Base-by-base conservation (phyloP, 2,113 vertebrate genomes). In the Scomber colias region DNA sequence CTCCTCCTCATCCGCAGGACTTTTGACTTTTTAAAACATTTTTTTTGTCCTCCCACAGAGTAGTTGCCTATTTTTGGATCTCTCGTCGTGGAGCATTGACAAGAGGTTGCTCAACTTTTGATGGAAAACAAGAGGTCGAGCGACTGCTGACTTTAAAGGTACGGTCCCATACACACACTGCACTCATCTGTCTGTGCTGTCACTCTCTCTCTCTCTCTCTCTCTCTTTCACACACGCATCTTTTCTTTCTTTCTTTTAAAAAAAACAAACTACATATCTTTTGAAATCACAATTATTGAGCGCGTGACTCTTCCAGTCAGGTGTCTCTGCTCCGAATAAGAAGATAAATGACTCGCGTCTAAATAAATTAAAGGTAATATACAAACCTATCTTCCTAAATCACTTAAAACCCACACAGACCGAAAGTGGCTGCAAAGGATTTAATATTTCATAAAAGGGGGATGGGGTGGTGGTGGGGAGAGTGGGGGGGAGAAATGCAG, bases 71-170 rank as follows among this genome's bases (percentile, higher is more conserved):
- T 87, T 90, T 91, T 82, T 87, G 94, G 91, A 93, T 92, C 93
- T 88, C 84, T 91, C 86, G 86, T 60, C 87, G 92, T 81, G 91
- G 92, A 90, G 89, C 90, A 85, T 83, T 79, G 85, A 88, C 84
- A 74, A 84, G 83, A 88, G 84, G 72, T 72, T 85, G 84, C 81
- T 91, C 85, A 93, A 95, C 94, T 95, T 94, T 95, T 93, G 92
- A 96, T 96, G 95, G 95, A 94, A 95, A 92, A 91, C 93, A 70
- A 83, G 94, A 91, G 85, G 86, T 90, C 89, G 84, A 82, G 78
- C 81, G 81, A 92, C 92, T 93, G 90, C 88, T 94, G 94, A 96
- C 88, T 94, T 91, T 88, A 86, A 92, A 96, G 95, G 95, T 96
- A 96, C 66, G 80, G 55, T 72, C 19, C 30, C 16, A 0, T 69